These are phyloP conservation scores for Ganaspis brasiliensis DNA, from an alignment of 2,888 invertebrate species.

Conservation along the genomic window DNA sequence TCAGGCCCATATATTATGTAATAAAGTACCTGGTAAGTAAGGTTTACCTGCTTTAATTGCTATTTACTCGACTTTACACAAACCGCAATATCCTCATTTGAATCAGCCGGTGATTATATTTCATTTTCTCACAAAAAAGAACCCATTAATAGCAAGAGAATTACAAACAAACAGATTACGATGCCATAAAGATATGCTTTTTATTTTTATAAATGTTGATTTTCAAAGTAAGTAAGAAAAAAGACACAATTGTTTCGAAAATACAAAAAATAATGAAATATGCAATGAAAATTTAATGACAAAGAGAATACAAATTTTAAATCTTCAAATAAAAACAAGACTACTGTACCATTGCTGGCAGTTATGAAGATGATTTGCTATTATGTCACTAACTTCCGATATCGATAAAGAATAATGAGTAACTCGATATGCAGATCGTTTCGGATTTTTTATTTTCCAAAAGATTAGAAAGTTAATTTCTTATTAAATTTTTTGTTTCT, in stretches of 20 bases:
- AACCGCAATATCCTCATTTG: not conserved
- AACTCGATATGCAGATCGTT: slow-evolving; percentile 5
- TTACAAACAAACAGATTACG: not conserved
- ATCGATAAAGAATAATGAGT: slow-evolving; percentile 54
- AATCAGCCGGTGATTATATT: not conserved
- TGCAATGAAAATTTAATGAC: too few relatives aligned
- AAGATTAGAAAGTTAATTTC: not conserved
- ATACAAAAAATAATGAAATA: too few relatives aligned
- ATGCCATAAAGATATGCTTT: not conserved
- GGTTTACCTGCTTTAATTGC: slow-evolving; percentile 11
- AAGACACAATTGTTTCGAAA: not conserved
- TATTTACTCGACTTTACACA: not conserved
- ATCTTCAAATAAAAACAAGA: not conserved
- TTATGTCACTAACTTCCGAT: slow-evolving; percentile 64
- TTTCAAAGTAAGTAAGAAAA: not conserved
- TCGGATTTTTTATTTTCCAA: not conserved
- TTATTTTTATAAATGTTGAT: too few relatives aligned
- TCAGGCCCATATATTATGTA: slow-evolving; percentile 10
- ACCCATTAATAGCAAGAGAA: not conserved
- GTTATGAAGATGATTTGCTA: slow-evolving; percentile 35
- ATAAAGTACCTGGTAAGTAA: slow-evolving; percentile 3
- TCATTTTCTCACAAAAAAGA: not conserved
- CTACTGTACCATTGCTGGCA: not conserved
- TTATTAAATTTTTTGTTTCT: not conserved
- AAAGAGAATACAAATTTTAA: not conserved